These are phyloP conservation scores for Netelia virgata DNA, from an alignment of 2,888 invertebrate genomes.

Conservation along the genomic window DNA sequence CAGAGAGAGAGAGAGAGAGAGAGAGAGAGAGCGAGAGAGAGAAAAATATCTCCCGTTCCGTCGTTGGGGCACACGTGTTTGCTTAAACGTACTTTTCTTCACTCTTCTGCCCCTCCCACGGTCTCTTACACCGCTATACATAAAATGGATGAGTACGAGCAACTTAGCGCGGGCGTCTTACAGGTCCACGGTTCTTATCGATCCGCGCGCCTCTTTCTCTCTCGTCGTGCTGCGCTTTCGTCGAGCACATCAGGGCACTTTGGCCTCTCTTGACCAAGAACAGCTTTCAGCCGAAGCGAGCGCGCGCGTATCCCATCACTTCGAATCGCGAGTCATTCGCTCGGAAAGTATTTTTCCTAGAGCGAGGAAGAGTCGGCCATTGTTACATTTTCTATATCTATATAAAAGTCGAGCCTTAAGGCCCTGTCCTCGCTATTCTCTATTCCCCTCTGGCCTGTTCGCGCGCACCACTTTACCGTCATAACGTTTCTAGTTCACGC, in stretches of 20 bases:
- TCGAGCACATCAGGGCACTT: conserved; percentile 68
- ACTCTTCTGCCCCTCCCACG: background rate
- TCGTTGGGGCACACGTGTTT: conserved; percentile 13
- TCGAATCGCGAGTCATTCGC: conserved; percentile 77
- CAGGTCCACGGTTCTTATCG: conserved; percentile 55
- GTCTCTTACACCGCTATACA: background rate
- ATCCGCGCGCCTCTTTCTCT: conserved; percentile 10
- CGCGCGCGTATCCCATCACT: conserved; percentile 73
- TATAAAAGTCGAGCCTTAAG: conserved; percentile 20
- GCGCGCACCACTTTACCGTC: background rate
- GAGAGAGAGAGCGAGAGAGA: no score
- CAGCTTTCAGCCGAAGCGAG: conserved; percentile 74
- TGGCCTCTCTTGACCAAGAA: conserved; percentile 77
- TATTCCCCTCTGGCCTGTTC: background rate
- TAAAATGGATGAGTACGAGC: background rate
- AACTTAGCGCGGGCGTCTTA: conserved; percentile 10
- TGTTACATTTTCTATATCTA: background rate
- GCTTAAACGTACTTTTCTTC: conserved; percentile 30
- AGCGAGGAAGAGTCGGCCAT: background rate
- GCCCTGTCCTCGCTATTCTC: conserved; percentile 2
- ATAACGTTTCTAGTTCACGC: conserved; percentile 24
- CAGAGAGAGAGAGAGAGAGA: background rate
- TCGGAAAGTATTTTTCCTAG: conserved; percentile 76
- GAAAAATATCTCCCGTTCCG: conserved; percentile 6
- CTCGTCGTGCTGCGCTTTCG: conserved; percentile 16